Conservation (phyloP, 2,888 invertebrate species). For the Tromatobia lineatoria region DNA sequence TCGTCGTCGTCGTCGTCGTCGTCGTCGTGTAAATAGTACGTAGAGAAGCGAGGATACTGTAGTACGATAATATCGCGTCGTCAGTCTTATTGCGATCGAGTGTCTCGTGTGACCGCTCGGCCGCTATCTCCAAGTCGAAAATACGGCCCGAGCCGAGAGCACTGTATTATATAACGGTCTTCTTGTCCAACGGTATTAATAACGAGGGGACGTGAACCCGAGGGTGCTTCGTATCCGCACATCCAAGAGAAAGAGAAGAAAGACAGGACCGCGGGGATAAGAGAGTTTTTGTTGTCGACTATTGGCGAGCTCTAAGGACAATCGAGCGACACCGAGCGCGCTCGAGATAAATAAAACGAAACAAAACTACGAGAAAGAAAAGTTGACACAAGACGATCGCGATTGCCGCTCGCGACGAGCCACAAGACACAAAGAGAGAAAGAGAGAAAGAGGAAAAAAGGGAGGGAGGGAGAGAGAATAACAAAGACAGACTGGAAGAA, state of each 20-base stretch:
- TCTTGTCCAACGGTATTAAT: slow-evolving; percentile 12
- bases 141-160: slow-evolving; percentile 3
- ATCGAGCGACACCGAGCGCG: neutral
- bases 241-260: slow-evolving; percentile 10
- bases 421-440: slow-evolving; percentile 24
- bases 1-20: neutral
- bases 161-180: neutral
- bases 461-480: slow-evolving; percentile 10
- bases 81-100: slow-evolving; percentile 12
- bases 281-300: neutral
- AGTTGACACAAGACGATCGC: neutral
- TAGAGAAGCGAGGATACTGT: neutral
- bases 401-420: neutral
- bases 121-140: slow-evolving; percentile 11
- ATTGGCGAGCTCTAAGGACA: slow-evolving; percentile 10
- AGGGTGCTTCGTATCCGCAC: slow-evolving; percentile 25
- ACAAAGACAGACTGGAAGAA: slow-evolving; percentile 24
- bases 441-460: slow-evolving; percentile 37
- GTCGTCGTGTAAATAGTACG: slow-evolving; percentile 15
- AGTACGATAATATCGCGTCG: slow-evolving; percentile 18
- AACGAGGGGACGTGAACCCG: slow-evolving; percentile 32
- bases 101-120: slow-evolving; percentile 17
- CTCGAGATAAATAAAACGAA: slow-evolving; percentile 7
- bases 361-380: neutral
- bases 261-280: neutral